These are phyloP conservation scores for Galeopterus variegatus DNA, from an alignment of 2,113 vertebrate genomes.

Conservation along the genomic window DNA sequence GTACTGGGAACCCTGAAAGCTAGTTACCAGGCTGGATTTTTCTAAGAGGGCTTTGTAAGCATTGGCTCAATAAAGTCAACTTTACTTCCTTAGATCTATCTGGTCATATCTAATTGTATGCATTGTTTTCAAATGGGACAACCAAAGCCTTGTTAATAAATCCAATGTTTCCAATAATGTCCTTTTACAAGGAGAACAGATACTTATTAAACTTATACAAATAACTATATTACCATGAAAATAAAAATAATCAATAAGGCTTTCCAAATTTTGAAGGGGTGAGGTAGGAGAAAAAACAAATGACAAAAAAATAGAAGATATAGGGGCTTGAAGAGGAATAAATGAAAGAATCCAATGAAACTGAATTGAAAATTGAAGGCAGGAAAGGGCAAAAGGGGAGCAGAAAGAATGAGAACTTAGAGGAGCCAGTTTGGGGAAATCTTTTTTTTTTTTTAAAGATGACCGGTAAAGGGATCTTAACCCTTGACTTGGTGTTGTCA, in stretches of 20 bases:
- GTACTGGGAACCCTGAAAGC: not conserved
- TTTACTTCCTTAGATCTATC: not conserved
- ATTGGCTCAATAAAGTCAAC: not conserved
- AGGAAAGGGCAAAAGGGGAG: too few species aligned
- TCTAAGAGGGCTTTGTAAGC: not conserved
- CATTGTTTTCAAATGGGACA: not conserved
- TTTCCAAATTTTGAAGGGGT: not conserved
- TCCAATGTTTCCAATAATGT: not conserved
- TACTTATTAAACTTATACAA: not conserved
- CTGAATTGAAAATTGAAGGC: not conserved
- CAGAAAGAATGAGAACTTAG: not conserved
- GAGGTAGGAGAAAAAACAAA: not conserved
- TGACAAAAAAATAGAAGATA: not conserved
- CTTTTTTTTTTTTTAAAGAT: too few species aligned
- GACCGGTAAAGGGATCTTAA: too few species aligned
- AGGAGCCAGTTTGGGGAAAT: not conserved
- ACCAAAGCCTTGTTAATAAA: not conserved
- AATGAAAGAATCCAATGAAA: not conserved
- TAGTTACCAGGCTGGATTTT: not conserved
- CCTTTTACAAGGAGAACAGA: not conserved
- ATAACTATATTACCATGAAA: not conserved
- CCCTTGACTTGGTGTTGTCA: too few species aligned
- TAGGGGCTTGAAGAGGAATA: not conserved
- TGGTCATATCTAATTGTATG: not conserved
- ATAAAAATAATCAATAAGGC: not conserved